Evolutionary conservation across 2,888 invertebrate genomes (phyloP).

Genomic region (Polydrusus cervinus): DNA sequence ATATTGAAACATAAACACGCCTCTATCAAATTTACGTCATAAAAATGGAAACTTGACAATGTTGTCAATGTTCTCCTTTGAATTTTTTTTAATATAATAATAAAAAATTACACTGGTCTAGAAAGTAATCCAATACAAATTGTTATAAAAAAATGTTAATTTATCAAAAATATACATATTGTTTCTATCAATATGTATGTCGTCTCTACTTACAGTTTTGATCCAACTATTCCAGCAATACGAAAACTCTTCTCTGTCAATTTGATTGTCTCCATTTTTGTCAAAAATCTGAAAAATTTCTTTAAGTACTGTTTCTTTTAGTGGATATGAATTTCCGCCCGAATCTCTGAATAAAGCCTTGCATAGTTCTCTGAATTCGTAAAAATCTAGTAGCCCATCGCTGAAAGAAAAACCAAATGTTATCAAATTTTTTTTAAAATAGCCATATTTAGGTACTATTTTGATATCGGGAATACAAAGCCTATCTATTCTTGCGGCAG

Average conservation of each 20-base stretch:
- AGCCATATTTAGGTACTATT: no score
- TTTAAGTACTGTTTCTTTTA: conserved; percentile 79
- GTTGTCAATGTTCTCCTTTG: no score
- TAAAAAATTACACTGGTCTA: no score
- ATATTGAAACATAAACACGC: no score
- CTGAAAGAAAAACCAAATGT: conserved; percentile 64
- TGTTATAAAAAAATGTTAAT: no score
- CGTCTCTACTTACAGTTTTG: conserved; percentile 78
- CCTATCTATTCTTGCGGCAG: no score
- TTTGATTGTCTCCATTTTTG: conserved; percentile 81
- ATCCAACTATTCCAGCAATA: conserved; percentile 93
- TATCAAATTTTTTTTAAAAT: neutral
- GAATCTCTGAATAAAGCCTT: conserved; percentile 89
- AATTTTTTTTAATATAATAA: no score
- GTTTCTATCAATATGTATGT: no score
- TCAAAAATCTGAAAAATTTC: conserved; percentile 89
- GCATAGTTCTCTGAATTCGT: conserved; percentile 86
- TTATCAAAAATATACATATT: neutral
- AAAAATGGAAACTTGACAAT: no score
- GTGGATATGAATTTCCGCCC: conserved; percentile 86
- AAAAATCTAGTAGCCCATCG: conserved; percentile 82
- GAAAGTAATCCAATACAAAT: no score
- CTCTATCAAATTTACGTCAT: no score
- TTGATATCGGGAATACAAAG: no score
- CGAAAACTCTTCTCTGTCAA: conserved; percentile 87